These are phyloP conservation scores for Agonopterix alstromeriana DNA, from an alignment of 2,888 invertebrate species.

Conservation along the genomic window DNA sequence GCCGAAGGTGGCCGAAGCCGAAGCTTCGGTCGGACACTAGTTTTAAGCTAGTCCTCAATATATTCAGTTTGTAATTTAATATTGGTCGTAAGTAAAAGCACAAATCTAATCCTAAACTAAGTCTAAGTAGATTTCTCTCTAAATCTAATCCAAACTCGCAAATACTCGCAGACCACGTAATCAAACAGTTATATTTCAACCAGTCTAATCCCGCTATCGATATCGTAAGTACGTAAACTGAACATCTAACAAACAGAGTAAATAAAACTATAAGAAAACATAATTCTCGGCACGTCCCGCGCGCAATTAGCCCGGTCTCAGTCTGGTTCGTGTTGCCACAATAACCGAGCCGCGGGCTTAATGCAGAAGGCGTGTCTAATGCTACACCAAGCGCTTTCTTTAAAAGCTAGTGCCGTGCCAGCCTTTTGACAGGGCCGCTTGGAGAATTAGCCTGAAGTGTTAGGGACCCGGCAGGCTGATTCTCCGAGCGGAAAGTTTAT, in stretches of 20 bases:
- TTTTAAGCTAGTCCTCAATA: too few species aligned
- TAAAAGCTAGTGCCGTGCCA: slow-evolving; percentile 1
- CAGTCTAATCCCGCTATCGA: too few species aligned
- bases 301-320: slow-evolving; percentile 44
- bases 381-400: slow-evolving; percentile 39
- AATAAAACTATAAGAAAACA: slow-evolving; percentile 30
- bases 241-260: slow-evolving; percentile 14
- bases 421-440: background rate
- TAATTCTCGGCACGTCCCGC: slow-evolving; percentile 49
- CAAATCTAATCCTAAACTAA: background rate
- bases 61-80: too few species aligned
- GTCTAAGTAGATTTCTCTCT: background rate
- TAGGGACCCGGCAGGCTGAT: too few species aligned
- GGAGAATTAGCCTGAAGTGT: too few species aligned
- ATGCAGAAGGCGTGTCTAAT: slow-evolving; percentile 51
- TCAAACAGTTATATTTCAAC: background rate
- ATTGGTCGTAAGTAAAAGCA: background rate
- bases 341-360: slow-evolving; percentile 32
- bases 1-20: too few species aligned
- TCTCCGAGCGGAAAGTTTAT: too few species aligned
- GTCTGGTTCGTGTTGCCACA: slow-evolving; percentile 38
- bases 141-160: background rate
- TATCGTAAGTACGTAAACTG: background rate
- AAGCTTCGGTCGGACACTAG: too few species aligned
- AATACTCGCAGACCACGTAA: background rate